Percentiles rank a stretch among this genome's conserved stretches.
Evolutionary conservation across 37 sponge, comb jelly and placozoan genomes (phyloP).

Genomic region (Amphimedon queenslandica): DNA sequence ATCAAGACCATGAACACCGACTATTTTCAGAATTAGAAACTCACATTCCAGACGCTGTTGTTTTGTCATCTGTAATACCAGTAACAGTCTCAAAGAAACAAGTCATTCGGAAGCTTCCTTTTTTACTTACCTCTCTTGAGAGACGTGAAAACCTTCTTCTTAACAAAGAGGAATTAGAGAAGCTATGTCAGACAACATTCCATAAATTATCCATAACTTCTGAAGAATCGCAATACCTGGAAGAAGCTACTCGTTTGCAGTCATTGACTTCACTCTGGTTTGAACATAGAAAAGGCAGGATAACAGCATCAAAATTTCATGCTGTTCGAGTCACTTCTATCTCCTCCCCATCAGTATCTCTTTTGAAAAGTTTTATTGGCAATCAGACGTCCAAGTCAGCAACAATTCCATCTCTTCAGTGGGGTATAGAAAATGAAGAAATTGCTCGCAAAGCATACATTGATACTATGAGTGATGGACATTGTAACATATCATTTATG

Average conservation of each 20-base stretch:
- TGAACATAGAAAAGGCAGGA: neutral
- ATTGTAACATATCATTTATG: neutral
- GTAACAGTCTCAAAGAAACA: neutral
- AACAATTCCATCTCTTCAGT: slow-evolving; percentile 11
- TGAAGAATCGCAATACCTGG: slow-evolving; percentile 18
- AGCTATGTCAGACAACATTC: neutral
- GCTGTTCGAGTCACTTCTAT: neutral
- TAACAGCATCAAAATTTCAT: neutral
- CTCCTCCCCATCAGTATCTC: neutral
- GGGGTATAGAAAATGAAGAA: slow-evolving; percentile 12
- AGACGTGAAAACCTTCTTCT: neutral
- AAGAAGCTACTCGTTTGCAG: slow-evolving; percentile 7
- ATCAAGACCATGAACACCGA: neutral
- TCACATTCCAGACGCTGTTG: neutral
- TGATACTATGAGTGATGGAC: neutral
- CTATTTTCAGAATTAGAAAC: neutral
- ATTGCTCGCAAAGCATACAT: neutral
- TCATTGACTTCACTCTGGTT: neutral
- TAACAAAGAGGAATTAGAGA: neutral
- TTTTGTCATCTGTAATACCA: neutral
- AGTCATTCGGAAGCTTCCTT: neutral
- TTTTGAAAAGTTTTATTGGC: neutral
- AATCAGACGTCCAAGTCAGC: too few relatives aligned
- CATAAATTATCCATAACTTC: neutral
- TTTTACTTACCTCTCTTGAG: neutral